Evolutionary conservation across 2,113 vertebrate species (phyloP).

Genomic region (Pterocles gutturalis): DNA sequence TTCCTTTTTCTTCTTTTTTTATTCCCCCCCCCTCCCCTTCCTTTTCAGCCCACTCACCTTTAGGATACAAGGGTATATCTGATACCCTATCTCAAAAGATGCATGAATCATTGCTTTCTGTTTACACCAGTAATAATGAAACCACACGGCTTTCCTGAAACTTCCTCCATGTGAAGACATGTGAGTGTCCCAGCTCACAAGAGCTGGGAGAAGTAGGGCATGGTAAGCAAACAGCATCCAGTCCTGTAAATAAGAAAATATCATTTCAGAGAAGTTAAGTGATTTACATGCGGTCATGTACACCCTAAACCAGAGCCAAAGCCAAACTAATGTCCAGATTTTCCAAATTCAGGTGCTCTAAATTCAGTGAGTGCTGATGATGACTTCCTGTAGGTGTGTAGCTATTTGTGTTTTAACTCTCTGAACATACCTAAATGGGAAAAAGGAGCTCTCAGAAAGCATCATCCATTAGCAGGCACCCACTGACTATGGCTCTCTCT

Average conservation of each 20-base stretch:
- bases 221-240: not conserved
- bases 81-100: not conserved
- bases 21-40: too few species aligned
- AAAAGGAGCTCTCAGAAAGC: not conserved
- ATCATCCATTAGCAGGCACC: not conserved
- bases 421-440: not conserved
- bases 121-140: not conserved
- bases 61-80: not conserved
- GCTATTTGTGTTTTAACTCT: not conserved
- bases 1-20: not conserved
- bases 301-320: not conserved
- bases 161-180: not conserved
- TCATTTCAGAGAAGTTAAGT: not conserved
- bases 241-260: not conserved
- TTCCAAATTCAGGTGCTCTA: not conserved
- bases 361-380: not conserved
- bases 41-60: not conserved
- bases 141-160: not conserved
- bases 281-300: not conserved
- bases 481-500: not conserved
- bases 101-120: not conserved
- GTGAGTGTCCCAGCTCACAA: not conserved
- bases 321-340: not conserved
- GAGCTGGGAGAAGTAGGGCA: not conserved
- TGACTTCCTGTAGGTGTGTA: not conserved